Percentiles rank a stretch among this genome's conserved stretches.
These are phyloP conservation scores for Diaphora mendica DNA, from an alignment of 2,888 invertebrate species.

Conservation along the genomic window DNA sequence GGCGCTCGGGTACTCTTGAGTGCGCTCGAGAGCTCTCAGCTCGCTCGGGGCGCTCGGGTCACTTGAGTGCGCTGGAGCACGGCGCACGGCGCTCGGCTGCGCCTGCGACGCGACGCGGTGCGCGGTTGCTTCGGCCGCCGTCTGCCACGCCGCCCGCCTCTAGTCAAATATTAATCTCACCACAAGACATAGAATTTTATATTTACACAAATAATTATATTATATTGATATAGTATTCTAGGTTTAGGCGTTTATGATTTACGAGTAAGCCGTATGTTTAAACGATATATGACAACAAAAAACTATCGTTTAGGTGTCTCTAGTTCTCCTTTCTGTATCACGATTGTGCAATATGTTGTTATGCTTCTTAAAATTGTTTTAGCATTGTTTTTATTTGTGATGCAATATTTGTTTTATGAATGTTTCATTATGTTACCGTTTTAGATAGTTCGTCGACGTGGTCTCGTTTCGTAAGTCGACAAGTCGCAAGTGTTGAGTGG, in stretches of 20 bases:
- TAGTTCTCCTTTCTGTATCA: conserved; percentile 76
- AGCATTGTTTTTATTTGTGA: conserved; percentile 67
- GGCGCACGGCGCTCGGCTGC: conserved; percentile 30
- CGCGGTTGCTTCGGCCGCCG: conserved; percentile 46
- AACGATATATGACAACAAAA: conserved; percentile 56
- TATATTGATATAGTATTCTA: conserved; percentile 87
- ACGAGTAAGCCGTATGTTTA: conserved; percentile 75
- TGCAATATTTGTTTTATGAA: conserved; percentile 59
- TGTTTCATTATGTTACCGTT: conserved; percentile 62
- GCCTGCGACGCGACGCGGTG: conserved; percentile 39
- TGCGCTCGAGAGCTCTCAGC: too few species aligned
- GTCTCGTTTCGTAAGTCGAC: conserved; percentile 65
- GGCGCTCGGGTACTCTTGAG: not conserved
- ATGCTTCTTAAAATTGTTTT: conserved; percentile 79
- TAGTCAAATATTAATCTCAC: conserved; percentile 86
- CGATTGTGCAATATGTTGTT: conserved; percentile 83
- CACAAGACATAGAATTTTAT: conserved; percentile 86
- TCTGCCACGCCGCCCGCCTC: conserved; percentile 76
- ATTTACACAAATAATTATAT: conserved; percentile 87
- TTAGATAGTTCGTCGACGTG: conserved; percentile 68
- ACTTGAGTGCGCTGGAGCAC: too few species aligned
- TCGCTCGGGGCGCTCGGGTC: too few species aligned
- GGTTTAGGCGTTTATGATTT: conserved; percentile 85
- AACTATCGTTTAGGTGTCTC: conserved; percentile 66
- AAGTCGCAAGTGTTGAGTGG: conserved; percentile 46